Evolutionary conservation across 64 coral and sea anemone genomes (phyloP), one percentile per base, ranked within the genome.

Genomic region (Catalaphyllia jardinei): DNA sequence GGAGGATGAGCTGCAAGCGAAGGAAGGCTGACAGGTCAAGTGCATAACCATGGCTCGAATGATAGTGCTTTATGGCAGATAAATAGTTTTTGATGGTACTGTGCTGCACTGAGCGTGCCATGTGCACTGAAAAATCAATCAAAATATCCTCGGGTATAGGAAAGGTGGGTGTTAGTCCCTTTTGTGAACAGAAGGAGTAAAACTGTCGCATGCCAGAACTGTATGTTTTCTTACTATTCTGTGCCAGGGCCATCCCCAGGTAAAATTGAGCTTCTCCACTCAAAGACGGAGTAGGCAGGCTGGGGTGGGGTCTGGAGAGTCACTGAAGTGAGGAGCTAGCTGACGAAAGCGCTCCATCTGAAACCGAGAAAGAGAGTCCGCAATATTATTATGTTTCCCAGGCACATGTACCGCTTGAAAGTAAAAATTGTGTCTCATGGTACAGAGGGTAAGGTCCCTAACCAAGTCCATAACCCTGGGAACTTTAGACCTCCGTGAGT

Each of bases 321-420:
- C 14, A 55, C 20, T 54, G 64, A 8, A 25, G 19, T 72, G 63
- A 22, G 83, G 67, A 13, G 83, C 82, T 52, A 86, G 63, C 33
- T 86, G 82, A 2, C 30, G 62, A 20, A 86, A 72, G 11, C 62
- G 61, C 18, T 54, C 31, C 38, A 86, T 74, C 83, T 73, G 83
- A 72, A 86, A 86, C 0, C 82, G 64, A 86, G 64, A 72, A 14
- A 86, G 82, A 72, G 64, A 42, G 82, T 86, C 82, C 27, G 82
- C 82, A 24, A 72, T 86, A 20, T 86, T 33, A 28, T 86, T 86
- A 50, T 18, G 0, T 22, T 12, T 49, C 22, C 82, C 82, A 51
- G 82, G 12, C 22, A 81, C 22, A 31, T 64, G 62, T 64, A 24
- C 62, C 0, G 62, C 62, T 17, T 17, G 62, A 42, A 75, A 75